Evolutionary conservation across 2,797 vertebrate species (phyloP).

Genomic region (Onychomys arenicola): DNA sequence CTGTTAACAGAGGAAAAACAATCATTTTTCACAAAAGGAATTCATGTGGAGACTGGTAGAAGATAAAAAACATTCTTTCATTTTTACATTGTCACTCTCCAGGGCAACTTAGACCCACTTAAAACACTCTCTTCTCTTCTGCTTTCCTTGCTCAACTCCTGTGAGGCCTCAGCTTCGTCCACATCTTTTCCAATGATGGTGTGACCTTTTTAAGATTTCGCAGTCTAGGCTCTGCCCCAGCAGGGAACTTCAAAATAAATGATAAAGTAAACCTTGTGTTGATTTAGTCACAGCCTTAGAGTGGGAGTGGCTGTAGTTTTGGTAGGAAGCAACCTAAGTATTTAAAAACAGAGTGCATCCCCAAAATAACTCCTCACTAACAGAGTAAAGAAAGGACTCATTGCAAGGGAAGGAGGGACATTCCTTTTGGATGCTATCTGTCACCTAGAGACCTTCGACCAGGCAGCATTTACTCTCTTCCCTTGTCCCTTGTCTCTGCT

Average conservation of each 20-base stretch:
- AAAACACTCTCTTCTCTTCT: background rate
- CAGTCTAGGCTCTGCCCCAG: background rate
- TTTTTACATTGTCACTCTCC: background rate
- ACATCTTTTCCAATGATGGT: background rate
- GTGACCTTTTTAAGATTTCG: background rate
- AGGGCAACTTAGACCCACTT: background rate
- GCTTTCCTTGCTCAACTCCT: background rate
- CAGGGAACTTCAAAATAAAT: background rate
- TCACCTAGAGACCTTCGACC: background rate
- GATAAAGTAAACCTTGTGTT: background rate
- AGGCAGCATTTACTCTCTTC: background rate
- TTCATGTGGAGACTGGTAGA: background rate
- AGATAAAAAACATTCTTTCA: background rate
- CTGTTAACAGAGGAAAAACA: conserved; percentile 49
- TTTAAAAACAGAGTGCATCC: background rate
- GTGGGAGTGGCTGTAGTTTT: background rate
- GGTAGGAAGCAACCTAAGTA: background rate
- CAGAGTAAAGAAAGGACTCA: background rate
- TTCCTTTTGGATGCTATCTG: background rate
- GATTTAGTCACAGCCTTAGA: background rate
- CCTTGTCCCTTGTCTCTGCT: background rate
- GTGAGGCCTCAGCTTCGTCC: background rate
- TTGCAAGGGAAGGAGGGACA: background rate
- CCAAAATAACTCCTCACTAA: background rate
- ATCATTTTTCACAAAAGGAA: conserved; percentile 36